Evolutionary conservation across 2,113 vertebrate species (phyloP).

Genomic region (Lophius piscatorius): DNA sequence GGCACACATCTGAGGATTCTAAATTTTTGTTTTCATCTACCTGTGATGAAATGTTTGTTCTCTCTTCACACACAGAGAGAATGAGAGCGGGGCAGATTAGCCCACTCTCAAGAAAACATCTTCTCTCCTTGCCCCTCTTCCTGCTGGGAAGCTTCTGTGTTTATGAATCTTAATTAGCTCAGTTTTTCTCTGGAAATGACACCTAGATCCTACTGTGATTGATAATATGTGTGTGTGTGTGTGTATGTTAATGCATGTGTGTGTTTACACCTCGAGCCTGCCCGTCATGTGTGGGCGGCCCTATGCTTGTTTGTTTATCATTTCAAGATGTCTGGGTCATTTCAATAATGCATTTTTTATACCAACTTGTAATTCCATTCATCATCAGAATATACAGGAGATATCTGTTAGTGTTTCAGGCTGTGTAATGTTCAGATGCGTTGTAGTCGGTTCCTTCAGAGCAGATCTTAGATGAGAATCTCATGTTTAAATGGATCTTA

Average conservation of each 20-base stretch:
- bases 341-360: constrained; percentile 3
- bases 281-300: constrained; percentile 29
- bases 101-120: constrained; percentile 6
- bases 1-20: not conserved
- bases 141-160: constrained; percentile 42
- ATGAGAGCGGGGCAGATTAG: not conserved
- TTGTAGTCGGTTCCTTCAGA: constrained; percentile 29
- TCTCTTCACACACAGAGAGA: not conserved
- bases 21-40: constrained; percentile 8
- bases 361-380: constrained; percentile 4
- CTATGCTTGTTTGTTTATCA: constrained; percentile 47
- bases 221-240: constrained; percentile 13
- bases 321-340: constrained; percentile 53
- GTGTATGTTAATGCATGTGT: constrained; percentile 6
- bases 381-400: constrained; percentile 32
- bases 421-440: constrained; percentile 23
- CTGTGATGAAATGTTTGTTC: not conserved
- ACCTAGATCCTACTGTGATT: constrained; percentile 52
- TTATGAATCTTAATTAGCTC: constrained; percentile 70
- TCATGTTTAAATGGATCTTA: constrained; percentile 28
- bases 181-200: constrained; percentile 52
- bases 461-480: not conserved
- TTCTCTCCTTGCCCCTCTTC: constrained; percentile 12
- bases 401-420: constrained; percentile 10
- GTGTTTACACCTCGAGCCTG: constrained; percentile 24